Evolutionary conservation across 2,797 vertebrate genomes (phyloP).

Genomic region (Cichlasoma orientale): DNA sequence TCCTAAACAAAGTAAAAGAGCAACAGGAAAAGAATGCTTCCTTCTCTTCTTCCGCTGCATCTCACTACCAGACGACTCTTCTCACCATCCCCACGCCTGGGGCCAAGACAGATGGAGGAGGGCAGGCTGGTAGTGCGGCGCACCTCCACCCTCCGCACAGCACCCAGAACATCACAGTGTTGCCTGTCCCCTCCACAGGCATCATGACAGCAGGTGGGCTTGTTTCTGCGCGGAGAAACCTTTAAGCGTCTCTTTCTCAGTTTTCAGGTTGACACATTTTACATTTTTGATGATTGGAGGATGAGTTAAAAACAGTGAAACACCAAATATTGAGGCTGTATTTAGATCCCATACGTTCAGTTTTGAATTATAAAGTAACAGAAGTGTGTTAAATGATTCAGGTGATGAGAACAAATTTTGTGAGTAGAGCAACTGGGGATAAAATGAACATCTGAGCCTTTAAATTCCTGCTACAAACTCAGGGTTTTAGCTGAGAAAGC

Average conservation of each 20-base stretch:
- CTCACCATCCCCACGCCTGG: slow-evolving; percentile 93
- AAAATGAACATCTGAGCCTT: slow-evolving; percentile 22
- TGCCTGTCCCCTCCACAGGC: slow-evolving; percentile 93
- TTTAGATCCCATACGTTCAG: background rate
- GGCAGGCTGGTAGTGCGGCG: slow-evolving; percentile 53
- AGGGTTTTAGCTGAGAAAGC: slow-evolving; percentile 23
- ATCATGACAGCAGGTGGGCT: slow-evolving; percentile 95
- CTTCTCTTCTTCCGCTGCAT: slow-evolving; percentile 86
- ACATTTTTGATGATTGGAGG: background rate
- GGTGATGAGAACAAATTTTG: slow-evolving; percentile 12
- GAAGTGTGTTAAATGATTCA: slow-evolving; percentile 13
- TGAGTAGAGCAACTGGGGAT: background rate
- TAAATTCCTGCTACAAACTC: slow-evolving; percentile 16
- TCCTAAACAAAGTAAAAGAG: slow-evolving; percentile 98
- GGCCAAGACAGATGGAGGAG: slow-evolving; percentile 78
- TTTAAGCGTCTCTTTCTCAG: background rate
- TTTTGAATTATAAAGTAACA: slow-evolving; percentile 5
- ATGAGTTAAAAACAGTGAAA: background rate
- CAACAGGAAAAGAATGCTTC: slow-evolving; percentile 90
- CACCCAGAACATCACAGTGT: slow-evolving; percentile 95
- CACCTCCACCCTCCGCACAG: slow-evolving; percentile 91
- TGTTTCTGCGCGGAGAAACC: background rate
- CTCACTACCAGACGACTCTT: slow-evolving; percentile 91
- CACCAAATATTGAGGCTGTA: background rate
- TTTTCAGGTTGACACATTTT: background rate